These are phyloP conservation scores for Empidonax traillii DNA, from an alignment of 2,113 vertebrate genomes.

Conservation along the genomic window DNA sequence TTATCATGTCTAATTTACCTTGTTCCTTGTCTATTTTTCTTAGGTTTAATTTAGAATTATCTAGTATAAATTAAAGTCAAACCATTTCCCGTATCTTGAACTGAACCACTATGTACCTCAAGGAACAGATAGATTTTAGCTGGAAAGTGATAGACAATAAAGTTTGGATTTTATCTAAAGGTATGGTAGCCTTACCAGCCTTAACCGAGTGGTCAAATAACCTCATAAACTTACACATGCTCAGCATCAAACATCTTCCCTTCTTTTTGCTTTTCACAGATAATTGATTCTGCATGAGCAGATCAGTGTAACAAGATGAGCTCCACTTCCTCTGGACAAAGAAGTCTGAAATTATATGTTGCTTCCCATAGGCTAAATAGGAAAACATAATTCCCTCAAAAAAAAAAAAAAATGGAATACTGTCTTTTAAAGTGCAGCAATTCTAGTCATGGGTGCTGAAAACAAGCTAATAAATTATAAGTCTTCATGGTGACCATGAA, in stretches of 20 bases:
- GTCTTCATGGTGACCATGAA: not conserved
- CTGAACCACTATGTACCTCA: not conserved
- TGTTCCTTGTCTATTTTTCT: not conserved
- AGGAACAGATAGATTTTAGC: not conserved
- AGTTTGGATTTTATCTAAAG: not conserved
- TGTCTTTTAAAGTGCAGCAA: not conserved
- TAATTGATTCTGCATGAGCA: not conserved
- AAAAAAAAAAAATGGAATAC: not conserved
- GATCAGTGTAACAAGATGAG: not conserved
- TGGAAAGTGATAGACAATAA: not conserved
- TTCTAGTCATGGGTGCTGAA: not conserved
- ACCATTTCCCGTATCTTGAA: not conserved
- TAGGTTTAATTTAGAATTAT: not conserved
- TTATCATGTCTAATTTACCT: not conserved
- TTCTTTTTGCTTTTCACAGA: not conserved
- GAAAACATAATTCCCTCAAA: not conserved
- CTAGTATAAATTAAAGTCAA: not conserved
- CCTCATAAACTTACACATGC: not conserved
- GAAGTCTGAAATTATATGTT: not conserved
- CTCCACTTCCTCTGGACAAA: not conserved
- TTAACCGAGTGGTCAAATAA: not conserved
- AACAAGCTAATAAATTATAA: not conserved
- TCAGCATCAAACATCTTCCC: not conserved
- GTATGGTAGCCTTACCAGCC: not conserved
- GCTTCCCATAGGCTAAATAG: not conserved